Base-by-base conservation (phyloP, 23 tunicate species). In the Oikopleura dioica region DNA sequence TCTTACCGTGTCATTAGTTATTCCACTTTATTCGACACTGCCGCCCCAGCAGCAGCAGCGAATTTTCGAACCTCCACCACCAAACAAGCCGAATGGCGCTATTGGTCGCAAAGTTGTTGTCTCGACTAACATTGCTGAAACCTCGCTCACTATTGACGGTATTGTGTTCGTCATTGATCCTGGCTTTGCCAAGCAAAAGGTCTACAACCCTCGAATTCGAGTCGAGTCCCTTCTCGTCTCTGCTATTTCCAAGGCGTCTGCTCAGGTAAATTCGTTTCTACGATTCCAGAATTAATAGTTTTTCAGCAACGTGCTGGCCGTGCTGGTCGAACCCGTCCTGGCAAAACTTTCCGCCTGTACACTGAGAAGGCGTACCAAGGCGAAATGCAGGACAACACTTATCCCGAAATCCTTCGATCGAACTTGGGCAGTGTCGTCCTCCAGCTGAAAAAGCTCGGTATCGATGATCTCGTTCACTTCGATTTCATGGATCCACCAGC, bases 401-500 rank as follows among this genome's bases (percentile, higher is more conserved):
- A 89, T 44, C 96, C 96, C 1, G 96, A 89, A 38, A 89, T 89
- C 69, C 77, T 89, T 38, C 83, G 96, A 35, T 89, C 96, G 34
- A 89, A 89, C 59, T 84, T 89, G 36, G 96, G 96, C 35, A 84
- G 89, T 0, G 96, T 89, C 44, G 96, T 89, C 0, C 83, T 89
- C 37, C 96, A 89, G 37, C 82, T 89, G 12, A 82, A 89, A 81
- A 89, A 89, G 67, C 77, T 89, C 35, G 96, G 96, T 9, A 89
- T 89, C 50, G 96, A 89, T 69, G 96, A 89, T 79, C 76, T 89
- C 0, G 96, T 89, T 1, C 96, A 89, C 79, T 89, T 89, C 69
- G 96, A 89, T 37, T 89, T 89, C 78, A 89, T 89, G 96, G 96
- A 89, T 69, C 96, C 96, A 21, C 96, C 96, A 86, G 96, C 96